These are phyloP conservation scores for Harpalus rubripes DNA, from an alignment of 2,888 invertebrate genomes.

Conservation along the genomic window DNA sequence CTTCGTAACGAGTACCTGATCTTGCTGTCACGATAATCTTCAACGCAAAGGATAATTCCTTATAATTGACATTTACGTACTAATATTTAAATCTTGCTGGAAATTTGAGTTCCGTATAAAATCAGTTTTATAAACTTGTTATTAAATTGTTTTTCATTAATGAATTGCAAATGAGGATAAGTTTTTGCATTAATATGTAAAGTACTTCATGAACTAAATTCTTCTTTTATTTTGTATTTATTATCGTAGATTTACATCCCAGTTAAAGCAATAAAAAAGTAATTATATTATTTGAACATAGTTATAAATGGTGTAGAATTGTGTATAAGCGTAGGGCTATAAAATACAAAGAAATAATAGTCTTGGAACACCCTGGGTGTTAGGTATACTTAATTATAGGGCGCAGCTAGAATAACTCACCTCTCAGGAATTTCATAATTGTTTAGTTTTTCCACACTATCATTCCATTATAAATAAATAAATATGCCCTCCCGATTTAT, in stretches of 20 bases:
- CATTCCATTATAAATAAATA: no score
- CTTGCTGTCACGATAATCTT: not conserved
- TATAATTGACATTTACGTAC: not conserved
- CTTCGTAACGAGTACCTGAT: not conserved
- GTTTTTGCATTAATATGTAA: conserved; percentile 3
- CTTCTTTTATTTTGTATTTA: not conserved
- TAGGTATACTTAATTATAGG: not conserved
- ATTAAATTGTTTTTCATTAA: not conserved
- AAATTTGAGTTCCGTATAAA: not conserved
- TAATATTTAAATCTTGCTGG: not conserved
- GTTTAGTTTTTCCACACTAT: no score
- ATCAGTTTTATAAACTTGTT: not conserved
- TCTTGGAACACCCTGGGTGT: not conserved
- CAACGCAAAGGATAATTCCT: not conserved
- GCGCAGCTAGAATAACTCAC: not conserved
- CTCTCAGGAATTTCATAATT: not conserved
- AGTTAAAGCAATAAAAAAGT: not conserved
- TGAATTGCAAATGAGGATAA: not conserved
- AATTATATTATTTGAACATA: not conserved
- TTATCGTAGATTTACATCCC: not conserved
- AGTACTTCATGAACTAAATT: not conserved
- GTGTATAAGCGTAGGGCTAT: not conserved
- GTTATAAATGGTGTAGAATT: not conserved
- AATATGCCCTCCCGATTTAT: no score
- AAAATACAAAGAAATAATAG: not conserved